Evolutionary conservation across 2,113 vertebrate genomes (phyloP).

Genomic region (Mesoclemmys tuberculata): DNA sequence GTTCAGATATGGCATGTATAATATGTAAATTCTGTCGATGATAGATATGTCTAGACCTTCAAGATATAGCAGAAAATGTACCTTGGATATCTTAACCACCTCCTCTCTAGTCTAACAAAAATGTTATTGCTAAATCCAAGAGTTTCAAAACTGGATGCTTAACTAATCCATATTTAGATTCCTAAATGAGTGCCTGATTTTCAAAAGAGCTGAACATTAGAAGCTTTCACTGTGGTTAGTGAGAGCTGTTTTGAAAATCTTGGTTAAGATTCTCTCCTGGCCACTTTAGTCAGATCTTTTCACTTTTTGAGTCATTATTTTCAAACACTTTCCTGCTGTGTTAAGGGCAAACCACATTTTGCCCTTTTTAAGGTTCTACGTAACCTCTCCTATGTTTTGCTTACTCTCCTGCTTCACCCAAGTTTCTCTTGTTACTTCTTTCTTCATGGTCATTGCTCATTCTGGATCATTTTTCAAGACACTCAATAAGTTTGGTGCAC

Average conservation of each 20-base stretch:
- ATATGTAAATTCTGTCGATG: not conserved
- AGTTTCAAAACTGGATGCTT: too few relatives aligned
- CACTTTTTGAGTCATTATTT: not conserved
- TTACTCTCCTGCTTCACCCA: not conserved
- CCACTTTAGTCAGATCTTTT: slow-evolving; percentile 18
- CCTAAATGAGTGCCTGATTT: too few relatives aligned
- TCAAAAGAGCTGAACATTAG: not conserved
- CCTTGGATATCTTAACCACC: too few relatives aligned
- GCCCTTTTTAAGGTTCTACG: not conserved
- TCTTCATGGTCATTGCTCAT: slow-evolving; percentile 58
- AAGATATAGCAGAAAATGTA: too few relatives aligned
- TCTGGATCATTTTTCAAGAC: slow-evolving; percentile 54
- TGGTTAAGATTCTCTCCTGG: not conserved
- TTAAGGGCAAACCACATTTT: slow-evolving; percentile 13
- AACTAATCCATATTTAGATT: too few relatives aligned
- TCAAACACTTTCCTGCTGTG: not conserved
- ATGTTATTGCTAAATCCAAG: not conserved
- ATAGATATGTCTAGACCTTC: not conserved
- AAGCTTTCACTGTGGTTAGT: not conserved
- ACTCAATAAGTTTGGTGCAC: slow-evolving; percentile 20
- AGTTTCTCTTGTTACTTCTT: not conserved
- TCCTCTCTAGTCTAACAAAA: too few relatives aligned
- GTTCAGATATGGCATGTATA: not conserved
- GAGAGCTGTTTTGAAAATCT: slow-evolving; percentile 13
- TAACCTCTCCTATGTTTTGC: slow-evolving; percentile 13